These are phyloP conservation scores for Pagrus major DNA, from an alignment of 2,113 vertebrate genomes.

Conservation along the genomic window DNA sequence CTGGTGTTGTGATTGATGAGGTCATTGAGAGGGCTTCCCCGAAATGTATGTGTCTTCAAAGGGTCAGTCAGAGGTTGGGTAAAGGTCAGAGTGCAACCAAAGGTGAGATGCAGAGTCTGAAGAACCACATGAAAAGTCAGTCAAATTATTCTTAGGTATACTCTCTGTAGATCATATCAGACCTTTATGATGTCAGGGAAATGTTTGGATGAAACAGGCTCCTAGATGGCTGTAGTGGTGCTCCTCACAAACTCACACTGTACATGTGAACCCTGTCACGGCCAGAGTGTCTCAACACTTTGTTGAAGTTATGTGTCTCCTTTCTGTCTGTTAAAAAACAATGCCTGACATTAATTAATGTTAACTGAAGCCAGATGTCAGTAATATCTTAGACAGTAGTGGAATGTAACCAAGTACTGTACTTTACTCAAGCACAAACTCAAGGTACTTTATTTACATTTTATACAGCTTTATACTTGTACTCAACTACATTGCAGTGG, in stretches of 20 bases:
- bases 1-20: constrained; percentile 82
- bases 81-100: constrained; percentile 77
- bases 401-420: no score
- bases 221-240: not conserved
- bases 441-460: no score
- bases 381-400: no score
- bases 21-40: constrained; percentile 80
- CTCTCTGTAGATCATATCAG: not conserved
- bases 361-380: not conserved
- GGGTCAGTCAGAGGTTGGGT: constrained; percentile 78
- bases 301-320: no score
- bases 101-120: constrained; percentile 59
- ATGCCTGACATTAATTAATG: not conserved
- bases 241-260: not conserved
- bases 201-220: not conserved
- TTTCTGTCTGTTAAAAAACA: not conserved
- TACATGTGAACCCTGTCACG: not conserved
- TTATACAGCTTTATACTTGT: no score
- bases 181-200: no score
- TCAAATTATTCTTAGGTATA: not conserved
- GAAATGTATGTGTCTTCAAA: constrained; percentile 69
- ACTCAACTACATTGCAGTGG: no score
- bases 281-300: not conserved
- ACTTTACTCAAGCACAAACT: no score
- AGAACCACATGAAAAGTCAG: not conserved